Evolutionary conservation across 2,113 vertebrate genomes (phyloP), one percentile per base, ranked within the genome.

Genomic region (Stigmatopora argus): DNA sequence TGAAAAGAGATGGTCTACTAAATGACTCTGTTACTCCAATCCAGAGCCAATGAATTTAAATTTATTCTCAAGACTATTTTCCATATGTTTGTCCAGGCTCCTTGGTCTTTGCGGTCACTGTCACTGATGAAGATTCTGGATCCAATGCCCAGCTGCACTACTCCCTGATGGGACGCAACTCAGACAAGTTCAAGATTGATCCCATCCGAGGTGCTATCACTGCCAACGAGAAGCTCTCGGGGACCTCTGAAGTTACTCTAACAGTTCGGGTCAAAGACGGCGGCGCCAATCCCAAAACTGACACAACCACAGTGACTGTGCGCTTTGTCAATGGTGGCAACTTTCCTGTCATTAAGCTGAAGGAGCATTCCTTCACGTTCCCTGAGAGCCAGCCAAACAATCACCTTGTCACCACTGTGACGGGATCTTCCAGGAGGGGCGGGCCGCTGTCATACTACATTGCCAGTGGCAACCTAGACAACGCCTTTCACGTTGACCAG

Each of bases 21-120:
- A 53, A 23, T 23, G 19, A 53, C 21, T 26, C 8, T 23, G 19
- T 3, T 3, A 52, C 3, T 55, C 5, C 5, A 26, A 6, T 56
- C 14, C 14, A 14, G 14, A 23, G 2, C 23, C 21, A 17, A 3
- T 48, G 46, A 4, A 48, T 48, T 48, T 13, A 48, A 17, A 48
- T 31, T 17, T 38, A 1, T 60, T 60, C 9, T 38, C 15, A 58
- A 18, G 17, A 18, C 3, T 10, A 41, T 6, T 60, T 19, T 8
- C 35, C 31, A 10, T 61, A 13, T 74, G 0, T 79, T 38, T 67
- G 46, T 73, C n/a, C 71, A 99, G 97, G 95, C 57, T 93, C 94
- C 0, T 90, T 98, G 7, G 93, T 99, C 65, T 99, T 99, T 86
- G 96, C 97, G 0, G 97, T 98, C 15, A 99, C 97, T 0, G 97